phyloP scores from a whole-genome alignment of 2,797 vertebrate species.

The Hypotaenidia philippensis region DNA sequence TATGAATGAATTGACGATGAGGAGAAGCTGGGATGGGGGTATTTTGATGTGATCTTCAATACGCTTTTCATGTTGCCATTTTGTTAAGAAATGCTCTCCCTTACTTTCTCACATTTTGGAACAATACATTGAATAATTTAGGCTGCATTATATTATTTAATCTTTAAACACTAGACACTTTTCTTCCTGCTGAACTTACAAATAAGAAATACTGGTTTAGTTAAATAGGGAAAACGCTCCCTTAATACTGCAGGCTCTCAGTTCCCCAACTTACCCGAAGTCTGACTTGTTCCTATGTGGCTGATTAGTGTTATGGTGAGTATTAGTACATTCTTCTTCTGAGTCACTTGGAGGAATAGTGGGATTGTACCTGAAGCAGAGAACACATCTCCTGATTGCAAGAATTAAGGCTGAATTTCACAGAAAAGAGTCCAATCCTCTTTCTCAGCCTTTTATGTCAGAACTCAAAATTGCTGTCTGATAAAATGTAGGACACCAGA shows the following conservation, averaged over 20 bases:
- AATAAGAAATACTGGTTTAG: background rate
- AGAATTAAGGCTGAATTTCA: slow-evolving; percentile 75
- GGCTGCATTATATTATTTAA: background rate
- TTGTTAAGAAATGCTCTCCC: background rate
- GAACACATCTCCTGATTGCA: slow-evolving; percentile 68
- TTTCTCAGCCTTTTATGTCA: slow-evolving; percentile 79
- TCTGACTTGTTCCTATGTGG: background rate
- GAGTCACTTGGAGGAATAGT: slow-evolving; percentile 29
- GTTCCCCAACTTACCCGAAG: background rate
- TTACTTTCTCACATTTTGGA: background rate
- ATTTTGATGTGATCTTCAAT: background rate
- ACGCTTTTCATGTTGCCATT: background rate
- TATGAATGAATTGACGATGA: background rate
- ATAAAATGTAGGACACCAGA: slow-evolving; percentile 88
- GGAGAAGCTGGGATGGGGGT: background rate
- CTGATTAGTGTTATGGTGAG: background rate
- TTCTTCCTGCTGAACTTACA: background rate
- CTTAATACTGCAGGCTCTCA: background rate
- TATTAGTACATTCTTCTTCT: slow-evolving; percentile 18
- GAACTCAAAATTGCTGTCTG: slow-evolving; percentile 82
- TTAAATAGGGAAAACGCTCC: background rate
- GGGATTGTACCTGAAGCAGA: slow-evolving; percentile 32
- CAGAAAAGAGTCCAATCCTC: slow-evolving; percentile 70
- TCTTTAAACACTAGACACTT: background rate
- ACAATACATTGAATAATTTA: background rate